Evolutionary conservation across 2,888 invertebrate species (phyloP), one percentile per base, ranked within the genome.

Genomic region (Nomada ferruginata): DNA sequence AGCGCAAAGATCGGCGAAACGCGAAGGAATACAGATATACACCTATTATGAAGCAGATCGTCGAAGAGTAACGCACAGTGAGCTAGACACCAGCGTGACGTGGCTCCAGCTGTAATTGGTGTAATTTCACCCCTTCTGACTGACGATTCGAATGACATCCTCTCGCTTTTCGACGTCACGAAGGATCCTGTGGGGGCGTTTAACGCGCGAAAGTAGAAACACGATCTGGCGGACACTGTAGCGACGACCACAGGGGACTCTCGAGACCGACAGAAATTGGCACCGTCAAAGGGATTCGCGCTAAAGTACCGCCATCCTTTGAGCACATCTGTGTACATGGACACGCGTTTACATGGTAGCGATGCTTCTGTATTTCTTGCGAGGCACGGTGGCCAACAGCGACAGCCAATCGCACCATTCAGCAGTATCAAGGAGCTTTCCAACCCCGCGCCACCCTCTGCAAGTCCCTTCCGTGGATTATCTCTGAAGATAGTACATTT

Each of bases 211-310:
- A 47, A 15, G 23, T 26, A 7, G 53, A 23, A n/a, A 50, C n/a
- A 9, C 11, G 59, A 68, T 47, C 47, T 10, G 3, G 47, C 1
- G 47, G 52, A 7, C 50, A 60, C 29, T 26, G n/a, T 1, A 0
- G 5, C 60, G 10, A 60, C 18, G 20, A 23, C 44, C 9, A 36
- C 9, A 9, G 59, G n/a, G 52, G 71, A 53, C 55, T 50, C 52
- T 53, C 36, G 53, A 44, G 29, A 29, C 57, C 18, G 36, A 52
- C 50, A 52, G 59, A 26, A 73, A 73, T 64, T 57, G 59, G 52
- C 29, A 23, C 47, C 44, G 26, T 52, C 60, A 60, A 76, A 59
- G 70, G 53, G 26, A 61, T 36, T 66, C 52, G 47, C 47, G 47
- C 5, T 20, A 26, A 26, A 66, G 36, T n/a, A 20, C 0, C n/a